Evolutionary conservation across 2,113 vertebrate species (phyloP).

Genomic region (Bucco capensis): DNA sequence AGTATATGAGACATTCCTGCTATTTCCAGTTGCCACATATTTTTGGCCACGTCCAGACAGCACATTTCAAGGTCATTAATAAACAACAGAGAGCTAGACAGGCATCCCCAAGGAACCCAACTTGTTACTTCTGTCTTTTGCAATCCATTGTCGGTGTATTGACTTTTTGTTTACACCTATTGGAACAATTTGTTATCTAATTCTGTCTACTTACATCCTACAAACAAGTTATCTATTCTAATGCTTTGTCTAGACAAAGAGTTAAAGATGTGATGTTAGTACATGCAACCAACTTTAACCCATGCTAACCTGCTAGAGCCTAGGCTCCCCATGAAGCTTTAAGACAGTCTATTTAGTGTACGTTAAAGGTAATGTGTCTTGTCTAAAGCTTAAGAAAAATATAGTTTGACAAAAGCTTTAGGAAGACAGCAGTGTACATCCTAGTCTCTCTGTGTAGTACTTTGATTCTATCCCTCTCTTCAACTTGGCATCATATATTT

Average conservation of each 20-base stretch:
- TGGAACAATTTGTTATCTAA: constrained; percentile 31
- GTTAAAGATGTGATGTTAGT: constrained; percentile 33
- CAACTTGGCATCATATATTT: constrained; percentile 4
- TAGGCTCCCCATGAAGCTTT: not conserved
- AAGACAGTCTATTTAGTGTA: not conserved
- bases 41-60: constrained; percentile 10
- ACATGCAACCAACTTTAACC: not conserved
- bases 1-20: not conserved
- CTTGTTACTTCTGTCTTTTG: constrained; percentile 1
- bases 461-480: not conserved
- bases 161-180: constrained; percentile 3
- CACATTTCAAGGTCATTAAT: not conserved
- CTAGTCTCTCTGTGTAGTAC: constrained; percentile 15
- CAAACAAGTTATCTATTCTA: constrained; percentile 43
- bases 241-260: constrained; percentile 32
- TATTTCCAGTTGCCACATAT: not conserved
- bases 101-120: not conserved
- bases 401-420: constrained; percentile 35
- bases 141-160: not conserved
- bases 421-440: not conserved
- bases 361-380: constrained; percentile 4
- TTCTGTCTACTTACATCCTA: constrained; percentile 2
- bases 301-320: not conserved
- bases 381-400: constrained; percentile 27
- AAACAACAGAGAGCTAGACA: not conserved